These are phyloP conservation scores for Allygus modestus DNA, from an alignment of 2,888 invertebrate species.

Conservation along the genomic window DNA sequence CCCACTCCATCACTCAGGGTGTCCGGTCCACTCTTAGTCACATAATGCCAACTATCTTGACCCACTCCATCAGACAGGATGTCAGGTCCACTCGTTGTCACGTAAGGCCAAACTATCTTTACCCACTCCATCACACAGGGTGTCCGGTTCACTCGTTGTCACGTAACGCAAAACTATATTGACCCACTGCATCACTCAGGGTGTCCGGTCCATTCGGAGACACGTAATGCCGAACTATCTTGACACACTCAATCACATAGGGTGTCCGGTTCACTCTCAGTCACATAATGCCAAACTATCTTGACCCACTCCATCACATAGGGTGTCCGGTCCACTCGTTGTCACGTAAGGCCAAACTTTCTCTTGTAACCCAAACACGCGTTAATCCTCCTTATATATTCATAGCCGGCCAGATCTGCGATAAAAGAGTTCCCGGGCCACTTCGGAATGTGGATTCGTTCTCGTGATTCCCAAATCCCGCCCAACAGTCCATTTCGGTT, in stretches of 20 bases:
- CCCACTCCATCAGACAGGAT: too few species aligned
- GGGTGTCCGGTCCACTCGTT: background rate
- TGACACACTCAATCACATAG: background rate
- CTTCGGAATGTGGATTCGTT: slow-evolving; percentile 53
- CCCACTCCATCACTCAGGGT: too few species aligned
- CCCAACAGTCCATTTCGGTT: slow-evolving; percentile 55
- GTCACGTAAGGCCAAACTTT: slow-evolving; percentile 31
- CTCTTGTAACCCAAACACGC: slow-evolving; percentile 37
- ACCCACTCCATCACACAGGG: too few species aligned
- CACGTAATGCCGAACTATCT: too few species aligned
- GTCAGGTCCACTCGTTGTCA: too few species aligned
- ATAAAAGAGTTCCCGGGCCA: slow-evolving; percentile 33
- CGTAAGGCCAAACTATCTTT: too few species aligned
- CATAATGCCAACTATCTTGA: too few species aligned
- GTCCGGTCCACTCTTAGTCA: too few species aligned
- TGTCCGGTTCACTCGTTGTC: too few species aligned
- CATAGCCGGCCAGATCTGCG: slow-evolving; percentile 49
- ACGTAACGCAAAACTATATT: too few species aligned
- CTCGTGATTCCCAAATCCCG: slow-evolving; percentile 49
- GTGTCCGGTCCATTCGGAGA: too few species aligned
- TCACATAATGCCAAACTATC: slow-evolving; percentile 5
- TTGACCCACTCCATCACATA: background rate
- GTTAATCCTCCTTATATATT: slow-evolving; percentile 53
- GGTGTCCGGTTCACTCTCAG: background rate
- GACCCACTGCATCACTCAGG: too few species aligned